Conservation (phyloP, 2,888 invertebrate genomes). For the Perithous albicinctus region DNA sequence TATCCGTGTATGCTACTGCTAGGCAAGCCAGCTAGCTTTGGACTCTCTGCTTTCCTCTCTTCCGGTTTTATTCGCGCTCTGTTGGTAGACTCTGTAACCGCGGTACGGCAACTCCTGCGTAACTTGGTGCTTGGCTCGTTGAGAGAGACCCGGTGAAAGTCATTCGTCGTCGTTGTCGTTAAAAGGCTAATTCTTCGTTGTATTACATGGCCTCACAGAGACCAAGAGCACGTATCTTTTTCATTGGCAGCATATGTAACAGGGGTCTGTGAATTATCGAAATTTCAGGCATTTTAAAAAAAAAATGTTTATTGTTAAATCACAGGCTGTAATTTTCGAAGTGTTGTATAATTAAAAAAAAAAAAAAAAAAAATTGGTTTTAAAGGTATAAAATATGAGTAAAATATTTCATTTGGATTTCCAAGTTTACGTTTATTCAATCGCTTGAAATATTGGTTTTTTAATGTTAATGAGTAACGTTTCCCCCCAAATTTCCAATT, state of each 20-base stretch:
- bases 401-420: too few relatives aligned
- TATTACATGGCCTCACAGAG: neutral
- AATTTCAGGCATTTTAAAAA: too few relatives aligned
- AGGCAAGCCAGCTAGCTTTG: neutral
- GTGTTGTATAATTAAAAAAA: too few relatives aligned
- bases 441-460: too few relatives aligned
- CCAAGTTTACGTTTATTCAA: too few relatives aligned
- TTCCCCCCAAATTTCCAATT: too few relatives aligned
- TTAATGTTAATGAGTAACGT: too few relatives aligned
- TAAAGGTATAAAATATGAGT: too few relatives aligned
- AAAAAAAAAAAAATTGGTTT: too few relatives aligned
- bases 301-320: too few relatives aligned
- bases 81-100: slow-evolving; percentile 33
- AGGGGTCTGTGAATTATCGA: neutral
- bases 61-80: slow-evolving; percentile 46
- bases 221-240: neutral
- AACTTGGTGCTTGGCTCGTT: slow-evolving; percentile 33
- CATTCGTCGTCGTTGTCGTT: slow-evolving; percentile 50
- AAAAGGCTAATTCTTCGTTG: slow-evolving; percentile 8
- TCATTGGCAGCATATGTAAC: neutral
- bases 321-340: too few relatives aligned
- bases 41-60: slow-evolving; percentile 40
- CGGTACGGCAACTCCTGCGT: slow-evolving; percentile 15
- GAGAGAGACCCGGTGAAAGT: slow-evolving; percentile 61
- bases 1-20: slow-evolving; percentile 17